Evolutionary conservation across 2,113 vertebrate species (phyloP), one percentile per base, ranked within the genome.

Genomic region (Nannospalax galili): DNA sequence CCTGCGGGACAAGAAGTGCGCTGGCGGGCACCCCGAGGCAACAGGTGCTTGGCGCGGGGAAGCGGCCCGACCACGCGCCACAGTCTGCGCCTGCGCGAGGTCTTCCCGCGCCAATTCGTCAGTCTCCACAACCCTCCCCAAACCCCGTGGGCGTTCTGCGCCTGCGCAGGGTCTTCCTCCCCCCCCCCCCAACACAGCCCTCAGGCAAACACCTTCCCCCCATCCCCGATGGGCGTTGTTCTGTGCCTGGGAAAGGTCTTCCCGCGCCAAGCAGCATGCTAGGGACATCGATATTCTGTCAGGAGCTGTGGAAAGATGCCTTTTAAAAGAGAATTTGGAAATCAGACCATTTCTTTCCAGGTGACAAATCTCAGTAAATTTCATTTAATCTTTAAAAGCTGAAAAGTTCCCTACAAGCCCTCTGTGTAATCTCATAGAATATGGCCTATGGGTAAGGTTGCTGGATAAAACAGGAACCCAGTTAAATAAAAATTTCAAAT

Each of bases 201-300:
- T n/a, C n/a, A n/a, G n/a, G n/a, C n/a, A n/a, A n/a, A n/a, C n/a
- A n/a, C n/a, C n/a, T n/a, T n/a, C n/a, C n/a, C n/a, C n/a, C n/a
- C n/a, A n/a, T n/a, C n/a, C n/a, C n/a, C n/a, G n/a, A n/a, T n/a
- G n/a, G n/a, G n/a, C n/a, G n/a, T 52, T 3, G 7, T 28, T 74
- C 75, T 45, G 45, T 11, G 52, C 52, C 32, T 26, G 32, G 5
- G 48, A 48, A 24, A 3, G 0, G 32, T 4, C 37, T 69, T 4
- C 60, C 52, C 11, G 10, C 1, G 12, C 22, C 1, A 67, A 19
- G 48, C 30, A 5, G 11, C 11, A 42, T 35, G 19, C 52, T 10
- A 0, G 14, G 60, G 32, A 1, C 0, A 3, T 42, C 0, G 16
- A 26, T 19, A 15, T 1, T 56, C 19, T 2, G 58, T 7, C 35